Base-by-base conservation (phyloP, 2,113 vertebrate genomes). In the Triplophysa rosa region DNA sequence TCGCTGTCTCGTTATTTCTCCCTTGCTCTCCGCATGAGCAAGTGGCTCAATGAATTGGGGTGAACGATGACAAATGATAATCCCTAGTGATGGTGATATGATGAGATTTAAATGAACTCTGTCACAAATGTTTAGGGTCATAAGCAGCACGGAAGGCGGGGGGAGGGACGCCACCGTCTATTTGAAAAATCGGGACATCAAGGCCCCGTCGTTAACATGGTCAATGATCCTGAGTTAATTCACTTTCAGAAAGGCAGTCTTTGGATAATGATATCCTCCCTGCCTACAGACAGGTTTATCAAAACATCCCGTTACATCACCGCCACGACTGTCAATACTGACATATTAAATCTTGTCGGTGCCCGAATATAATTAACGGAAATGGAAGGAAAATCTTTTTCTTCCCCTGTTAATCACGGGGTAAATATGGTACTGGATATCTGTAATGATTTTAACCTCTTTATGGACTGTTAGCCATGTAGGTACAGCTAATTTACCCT, bases 151-250 rank as follows among this genome's bases (percentile, higher is more conserved):
- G 72, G 69, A 54, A 67, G 21, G 47, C 0, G 33, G 59, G 47
- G 69, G 77, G 79, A 75, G 26, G 74, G 24, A 54, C 4, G 45
- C 45, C 75, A 42, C 64, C 79, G 75, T 65, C 67, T 75, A 23
- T 73, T 73, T 84, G 73, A 83, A 52, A 71, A 85, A 85, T 85
- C 54, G 52, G 63, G 75, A 69, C 81, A 85, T 74, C 69, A 62
- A 49, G 70, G 69, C 68, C 62, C 26, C 26, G 71, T 80, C 77
- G 77, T 84, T 84, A 84, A 82, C 77, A 71, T 71, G 79, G 75
- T 78, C 75, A 82, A 70, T 82, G 82, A 77, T 83, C 62, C 79
- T 62, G 37, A 67, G 66, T 82, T 84, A 82, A 84, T 84, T 79
- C 80, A 76, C 66, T 84, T 79, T 79, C 77, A 70, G 76, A 74